A percentile compares a stretch with the other conserved stretches of the same genome.
Evolutionary conservation across 2,888 invertebrate species (phyloP).

Genomic region (Rosalia funebris): DNA sequence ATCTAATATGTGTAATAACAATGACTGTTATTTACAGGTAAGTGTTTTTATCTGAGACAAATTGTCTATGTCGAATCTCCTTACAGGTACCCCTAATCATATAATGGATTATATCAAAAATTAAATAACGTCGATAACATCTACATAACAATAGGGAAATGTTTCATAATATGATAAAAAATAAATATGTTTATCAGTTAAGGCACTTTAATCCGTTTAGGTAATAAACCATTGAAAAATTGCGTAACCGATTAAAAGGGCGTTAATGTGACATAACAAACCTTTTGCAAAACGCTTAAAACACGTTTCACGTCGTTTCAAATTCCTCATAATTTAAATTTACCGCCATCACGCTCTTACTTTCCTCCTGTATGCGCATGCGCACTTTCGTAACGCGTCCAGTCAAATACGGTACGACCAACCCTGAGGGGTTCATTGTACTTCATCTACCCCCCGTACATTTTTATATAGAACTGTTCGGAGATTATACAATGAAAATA

Average conservation of each 20-base stretch:
- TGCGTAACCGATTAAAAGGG: neutral
- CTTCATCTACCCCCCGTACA: too few relatives aligned
- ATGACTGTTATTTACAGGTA: constrained; percentile 14
- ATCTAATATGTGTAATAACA: constrained; percentile 19
- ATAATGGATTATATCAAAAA: constrained; percentile 29
- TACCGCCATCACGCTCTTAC: too few relatives aligned
- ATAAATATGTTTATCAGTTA: constrained; percentile 27
- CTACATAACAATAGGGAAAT: constrained; percentile 29
- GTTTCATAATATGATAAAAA: constrained; percentile 31
- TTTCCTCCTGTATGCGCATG: too few relatives aligned
- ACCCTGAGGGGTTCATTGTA: too few relatives aligned
- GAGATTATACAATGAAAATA: too few relatives aligned
- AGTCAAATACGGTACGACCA: too few relatives aligned
- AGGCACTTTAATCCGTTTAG: constrained; percentile 24
- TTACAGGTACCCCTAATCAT: constrained; percentile 24
- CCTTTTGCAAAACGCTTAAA: constrained; percentile 1
- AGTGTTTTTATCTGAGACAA: constrained; percentile 26
- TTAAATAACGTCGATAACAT: constrained; percentile 33
- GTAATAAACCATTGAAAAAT: constrained; percentile 10
- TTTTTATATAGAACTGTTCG: too few relatives aligned
- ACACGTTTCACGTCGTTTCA: too few relatives aligned
- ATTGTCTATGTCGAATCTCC: constrained; percentile 27
- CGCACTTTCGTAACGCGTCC: too few relatives aligned
- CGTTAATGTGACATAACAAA: constrained; percentile 6
- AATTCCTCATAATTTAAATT: too few relatives aligned